phyloP scores from a whole-genome alignment of 2,888 invertebrate species.

The Endomychus coccineus region DNA sequence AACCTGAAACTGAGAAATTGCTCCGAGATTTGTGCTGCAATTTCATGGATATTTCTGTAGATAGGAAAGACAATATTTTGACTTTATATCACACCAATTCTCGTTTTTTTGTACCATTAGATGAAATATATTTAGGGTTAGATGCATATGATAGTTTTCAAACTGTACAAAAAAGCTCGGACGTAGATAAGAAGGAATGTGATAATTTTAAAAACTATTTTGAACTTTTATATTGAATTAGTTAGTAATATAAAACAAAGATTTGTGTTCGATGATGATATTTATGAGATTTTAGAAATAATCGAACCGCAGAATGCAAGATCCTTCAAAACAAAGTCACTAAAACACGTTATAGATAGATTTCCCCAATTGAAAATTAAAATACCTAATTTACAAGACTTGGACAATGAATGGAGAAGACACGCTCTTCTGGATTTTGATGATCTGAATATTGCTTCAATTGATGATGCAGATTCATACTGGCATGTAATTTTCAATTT shows the following conservation, averaged over 20 bases:
- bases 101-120: no score
- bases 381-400: conserved; percentile 13
- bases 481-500: conserved; percentile 14
- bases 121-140: no score
- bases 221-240: conserved; percentile 16
- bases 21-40: no score
- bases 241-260: conserved; percentile 12
- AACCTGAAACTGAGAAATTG: no score
- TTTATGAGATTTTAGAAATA: conserved; percentile 20
- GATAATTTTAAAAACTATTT: conserved; percentile 2
- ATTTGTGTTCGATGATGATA: conserved; percentile 18
- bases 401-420: conserved; percentile 21
- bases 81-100: no score
- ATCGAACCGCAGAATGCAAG: conserved; percentile 18
- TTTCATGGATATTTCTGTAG: no score
- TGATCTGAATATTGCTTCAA: conserved; percentile 3
- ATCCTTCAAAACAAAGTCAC: conserved; percentile 17
- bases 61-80: no score
- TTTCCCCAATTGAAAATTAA: conserved; percentile 18
- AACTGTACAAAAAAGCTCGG: background rate
- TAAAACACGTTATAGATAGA: conserved; percentile 15
- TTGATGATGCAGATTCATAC: conserved; percentile 10
- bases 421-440: conserved; percentile 18
- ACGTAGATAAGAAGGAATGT: background rate
- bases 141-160: no score